Conservation (phyloP, 30 jellyfish, hydroid and myxozoan species). For the Aurelia coerulea region DNA sequence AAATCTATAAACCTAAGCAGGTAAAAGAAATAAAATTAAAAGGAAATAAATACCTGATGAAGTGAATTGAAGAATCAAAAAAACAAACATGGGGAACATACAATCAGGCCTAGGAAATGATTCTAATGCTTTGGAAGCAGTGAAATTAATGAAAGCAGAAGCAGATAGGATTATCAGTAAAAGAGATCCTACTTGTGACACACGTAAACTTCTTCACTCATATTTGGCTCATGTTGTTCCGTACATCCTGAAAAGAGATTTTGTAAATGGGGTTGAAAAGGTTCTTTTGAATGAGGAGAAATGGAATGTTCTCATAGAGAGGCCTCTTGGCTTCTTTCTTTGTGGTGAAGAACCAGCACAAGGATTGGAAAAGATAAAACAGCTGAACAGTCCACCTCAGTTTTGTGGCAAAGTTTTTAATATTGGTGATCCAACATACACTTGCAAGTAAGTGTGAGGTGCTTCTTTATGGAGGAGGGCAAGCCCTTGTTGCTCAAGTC, state of each 20-base stretch:
- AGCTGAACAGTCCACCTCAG: conserved; percentile 66
- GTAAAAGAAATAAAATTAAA: too few species aligned
- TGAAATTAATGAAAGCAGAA: conserved; percentile 13
- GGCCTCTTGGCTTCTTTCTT: conserved; percentile 69
- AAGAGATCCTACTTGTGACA: not conserved
- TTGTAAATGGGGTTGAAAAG: conserved; percentile 54
- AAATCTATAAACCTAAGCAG: too few species aligned
- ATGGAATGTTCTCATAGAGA: conserved; percentile 45
- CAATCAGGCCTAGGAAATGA: conserved; percentile 17
- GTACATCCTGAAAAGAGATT: conserved; percentile 8
- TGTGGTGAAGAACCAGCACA: conserved; percentile 74
- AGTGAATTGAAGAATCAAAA: too few species aligned
- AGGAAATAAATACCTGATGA: too few species aligned
- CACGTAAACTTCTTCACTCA: conserved; percentile 1
- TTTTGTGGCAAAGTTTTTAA: conserved; percentile 87
- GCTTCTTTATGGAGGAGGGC: not conserved
- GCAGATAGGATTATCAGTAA: conserved; percentile 1
- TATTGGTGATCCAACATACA: conserved; percentile 95
- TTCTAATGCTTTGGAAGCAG: conserved; percentile 29
- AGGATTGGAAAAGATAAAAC: conserved; percentile 58
- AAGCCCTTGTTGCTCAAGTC: not conserved
- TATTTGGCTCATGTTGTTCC: conserved; percentile 57
- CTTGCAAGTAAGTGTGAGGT: conserved; percentile 84
- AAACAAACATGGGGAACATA: conserved; percentile 54
- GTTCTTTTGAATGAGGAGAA: conserved; percentile 43